Conservation (phyloP, 2,797 vertebrate genomes). For the Anomalospiza imberbis region DNA sequence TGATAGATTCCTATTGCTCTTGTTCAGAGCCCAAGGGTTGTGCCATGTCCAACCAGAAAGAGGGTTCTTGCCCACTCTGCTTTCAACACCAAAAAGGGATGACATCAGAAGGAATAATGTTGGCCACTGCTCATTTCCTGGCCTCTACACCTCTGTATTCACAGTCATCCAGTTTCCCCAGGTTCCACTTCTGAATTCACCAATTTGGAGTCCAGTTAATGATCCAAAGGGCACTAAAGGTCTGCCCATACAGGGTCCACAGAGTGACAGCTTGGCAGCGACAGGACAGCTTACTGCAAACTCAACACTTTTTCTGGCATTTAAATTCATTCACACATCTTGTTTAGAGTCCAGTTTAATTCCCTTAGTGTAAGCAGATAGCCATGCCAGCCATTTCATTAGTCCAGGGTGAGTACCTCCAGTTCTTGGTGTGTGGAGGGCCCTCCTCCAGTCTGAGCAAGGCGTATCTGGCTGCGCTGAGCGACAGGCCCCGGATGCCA, state of each 20-base stretch:
- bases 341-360: background rate
- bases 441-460: constrained; percentile 91
- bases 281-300: background rate
- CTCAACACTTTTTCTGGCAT: background rate
- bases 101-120: background rate
- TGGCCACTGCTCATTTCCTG: background rate
- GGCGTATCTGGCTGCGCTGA: constrained; percentile 92
- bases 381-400: background rate
- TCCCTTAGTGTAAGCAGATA: background rate
- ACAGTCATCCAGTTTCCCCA: background rate
- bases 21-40: background rate
- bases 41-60: background rate
- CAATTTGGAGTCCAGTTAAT: background rate
- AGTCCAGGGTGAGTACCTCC: constrained; percentile 79
- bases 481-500: constrained; percentile 92
- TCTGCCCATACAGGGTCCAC: background rate
- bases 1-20: background rate
- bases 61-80: background rate
- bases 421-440: constrained; percentile 98
- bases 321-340: background rate
- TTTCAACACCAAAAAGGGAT: background rate
- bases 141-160: background rate
- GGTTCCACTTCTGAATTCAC: background rate
- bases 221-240: background rate
- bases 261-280: background rate